These are phyloP conservation scores for Tringa solitaria DNA, from an alignment of 2,113 vertebrate species.

Conservation along the genomic window DNA sequence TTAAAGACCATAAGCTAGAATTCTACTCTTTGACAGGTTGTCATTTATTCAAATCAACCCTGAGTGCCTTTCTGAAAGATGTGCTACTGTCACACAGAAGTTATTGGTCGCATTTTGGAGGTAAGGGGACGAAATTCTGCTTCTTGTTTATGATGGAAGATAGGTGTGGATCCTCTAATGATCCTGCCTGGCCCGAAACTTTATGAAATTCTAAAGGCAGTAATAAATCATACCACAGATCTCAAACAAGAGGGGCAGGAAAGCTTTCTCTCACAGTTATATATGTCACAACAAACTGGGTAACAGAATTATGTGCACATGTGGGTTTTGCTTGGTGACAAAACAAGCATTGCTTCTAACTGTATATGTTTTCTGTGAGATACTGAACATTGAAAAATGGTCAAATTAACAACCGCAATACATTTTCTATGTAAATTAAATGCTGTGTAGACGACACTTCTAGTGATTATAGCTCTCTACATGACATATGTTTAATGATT, in stretches of 20 bases:
- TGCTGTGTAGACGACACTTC: background rate
- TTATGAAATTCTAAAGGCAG: background rate
- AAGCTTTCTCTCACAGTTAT: background rate
- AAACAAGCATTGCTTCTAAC: background rate
- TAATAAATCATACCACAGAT: background rate
- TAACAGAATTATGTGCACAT: background rate
- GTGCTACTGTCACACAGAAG: background rate
- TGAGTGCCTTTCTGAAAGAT: background rate
- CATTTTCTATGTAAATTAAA: background rate
- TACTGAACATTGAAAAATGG: background rate
- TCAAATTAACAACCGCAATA: background rate
- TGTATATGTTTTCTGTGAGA: background rate
- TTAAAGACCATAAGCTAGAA: background rate
- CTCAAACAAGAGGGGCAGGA: background rate
- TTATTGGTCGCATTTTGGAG: background rate
- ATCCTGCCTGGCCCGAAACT: background rate
- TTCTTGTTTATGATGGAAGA: background rate
- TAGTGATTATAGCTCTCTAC: background rate
- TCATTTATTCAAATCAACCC: background rate
- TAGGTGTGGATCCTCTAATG: background rate
- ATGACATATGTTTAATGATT: conserved; percentile 50
- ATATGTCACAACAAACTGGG: background rate
- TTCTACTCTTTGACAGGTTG: background rate
- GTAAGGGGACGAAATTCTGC: background rate
- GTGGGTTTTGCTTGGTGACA: background rate